Evolutionary conservation across 2,113 vertebrate genomes (phyloP).

Genomic region (Donacobius atricapilla): DNA sequence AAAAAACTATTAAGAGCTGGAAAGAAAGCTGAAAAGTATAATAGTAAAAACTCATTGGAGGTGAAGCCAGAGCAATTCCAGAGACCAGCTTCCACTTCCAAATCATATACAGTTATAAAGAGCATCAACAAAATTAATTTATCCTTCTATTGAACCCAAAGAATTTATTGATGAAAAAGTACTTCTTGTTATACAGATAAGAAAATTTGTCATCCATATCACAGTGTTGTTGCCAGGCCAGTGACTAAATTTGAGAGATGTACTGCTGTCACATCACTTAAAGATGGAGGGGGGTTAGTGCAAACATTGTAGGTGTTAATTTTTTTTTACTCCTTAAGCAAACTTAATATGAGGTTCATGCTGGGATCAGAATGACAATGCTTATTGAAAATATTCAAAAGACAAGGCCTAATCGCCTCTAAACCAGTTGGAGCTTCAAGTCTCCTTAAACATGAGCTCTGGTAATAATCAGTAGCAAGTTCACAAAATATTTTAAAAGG

Average conservation of each 20-base stretch:
- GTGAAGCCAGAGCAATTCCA: neutral
- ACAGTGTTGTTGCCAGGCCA: neutral
- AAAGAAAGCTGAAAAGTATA: neutral
- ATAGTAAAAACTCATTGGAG: neutral
- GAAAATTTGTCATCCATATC: neutral
- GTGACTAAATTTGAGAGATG: neutral
- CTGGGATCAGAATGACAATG: neutral
- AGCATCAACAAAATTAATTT: neutral
- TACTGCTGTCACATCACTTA: neutral
- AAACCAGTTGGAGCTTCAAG: neutral
- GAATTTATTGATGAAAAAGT: neutral
- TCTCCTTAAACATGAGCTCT: neutral
- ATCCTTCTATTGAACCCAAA: neutral
- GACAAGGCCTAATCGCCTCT: constrained; percentile 8
- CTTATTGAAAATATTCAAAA: constrained; percentile 9
- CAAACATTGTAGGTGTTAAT: neutral
- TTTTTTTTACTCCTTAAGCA: neutral
- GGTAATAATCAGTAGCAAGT: neutral
- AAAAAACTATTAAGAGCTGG: neutral
- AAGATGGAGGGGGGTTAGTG: neutral
- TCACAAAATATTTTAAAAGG: neutral
- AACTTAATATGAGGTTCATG: neutral
- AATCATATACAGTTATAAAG: neutral
- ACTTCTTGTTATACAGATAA: neutral
- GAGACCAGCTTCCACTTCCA: neutral